Evolutionary conservation across 2,888 invertebrate genomes (phyloP).

Genomic region (Empis stercorea): DNA sequence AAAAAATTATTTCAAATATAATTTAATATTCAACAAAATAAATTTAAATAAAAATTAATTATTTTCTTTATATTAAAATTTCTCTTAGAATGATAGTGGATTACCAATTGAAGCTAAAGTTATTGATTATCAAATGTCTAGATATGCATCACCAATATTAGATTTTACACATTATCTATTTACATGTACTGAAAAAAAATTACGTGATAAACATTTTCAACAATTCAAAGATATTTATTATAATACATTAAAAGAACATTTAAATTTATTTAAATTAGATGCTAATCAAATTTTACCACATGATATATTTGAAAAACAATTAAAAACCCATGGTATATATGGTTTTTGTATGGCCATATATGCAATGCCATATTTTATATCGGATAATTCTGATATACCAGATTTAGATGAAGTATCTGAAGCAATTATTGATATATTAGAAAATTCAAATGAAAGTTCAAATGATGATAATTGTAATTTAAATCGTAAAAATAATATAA

Average conservation of each 20-base stretch:
- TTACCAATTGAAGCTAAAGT: constrained; percentile 22
- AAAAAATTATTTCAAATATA: too few relatives aligned
- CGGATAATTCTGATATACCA: constrained; percentile 20
- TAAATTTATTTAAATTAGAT: constrained; percentile 16
- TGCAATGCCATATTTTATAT: constrained; percentile 25
- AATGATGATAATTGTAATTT: background rate
- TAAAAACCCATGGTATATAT: constrained; percentile 22
- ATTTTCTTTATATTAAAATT: constrained; percentile 6
- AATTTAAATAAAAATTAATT: background rate
- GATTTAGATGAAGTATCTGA: constrained; percentile 24
- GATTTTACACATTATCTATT: constrained; percentile 27
- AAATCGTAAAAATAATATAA: background rate
- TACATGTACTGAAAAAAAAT: constrained; percentile 24
- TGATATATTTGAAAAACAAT: constrained; percentile 19
- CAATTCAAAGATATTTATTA: constrained; percentile 24
- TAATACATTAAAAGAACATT: constrained; percentile 14
- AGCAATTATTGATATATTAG: constrained; percentile 16
- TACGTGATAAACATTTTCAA: constrained; percentile 24
- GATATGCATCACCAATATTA: constrained; percentile 26
- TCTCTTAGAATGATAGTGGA: constrained; percentile 11
- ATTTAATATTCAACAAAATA: too few relatives aligned
- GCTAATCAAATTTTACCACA: constrained; percentile 20
- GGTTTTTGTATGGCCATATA: constrained; percentile 27
- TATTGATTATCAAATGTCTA: constrained; percentile 29
- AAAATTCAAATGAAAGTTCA: background rate